Conservation (phyloP, 2,888 invertebrate genomes). For the Ectemnius lituratus region DNA sequence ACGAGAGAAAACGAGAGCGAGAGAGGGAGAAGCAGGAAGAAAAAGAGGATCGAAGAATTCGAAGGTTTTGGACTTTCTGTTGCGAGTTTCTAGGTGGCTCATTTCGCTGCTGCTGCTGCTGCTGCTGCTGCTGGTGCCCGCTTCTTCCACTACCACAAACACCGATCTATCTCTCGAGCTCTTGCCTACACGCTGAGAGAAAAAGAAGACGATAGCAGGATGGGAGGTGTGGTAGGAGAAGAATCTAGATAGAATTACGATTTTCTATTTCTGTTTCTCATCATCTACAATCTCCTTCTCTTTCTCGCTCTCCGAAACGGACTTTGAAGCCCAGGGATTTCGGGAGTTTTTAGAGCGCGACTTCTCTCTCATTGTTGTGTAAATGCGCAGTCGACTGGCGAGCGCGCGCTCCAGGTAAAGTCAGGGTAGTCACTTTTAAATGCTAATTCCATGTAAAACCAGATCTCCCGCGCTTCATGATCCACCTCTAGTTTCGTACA, state of each 20-base stretch:
- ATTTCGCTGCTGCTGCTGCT: too few species aligned
- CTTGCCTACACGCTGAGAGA: conserved; percentile 5
- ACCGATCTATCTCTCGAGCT: too few species aligned
- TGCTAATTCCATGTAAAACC: conserved; percentile 74
- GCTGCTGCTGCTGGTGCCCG: too few species aligned
- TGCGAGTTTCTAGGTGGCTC: too few species aligned
- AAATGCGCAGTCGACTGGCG: conserved; percentile 69
- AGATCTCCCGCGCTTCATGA: conserved; percentile 72
- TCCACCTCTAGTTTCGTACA: conserved; percentile 39
- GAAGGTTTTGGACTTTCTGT: too few species aligned
- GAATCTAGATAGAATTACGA: conserved; percentile 61
- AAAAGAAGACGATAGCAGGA: conserved; percentile 8
- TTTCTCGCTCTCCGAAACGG: conserved; percentile 52
- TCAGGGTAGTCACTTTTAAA: conserved; percentile 70
- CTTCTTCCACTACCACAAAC: too few species aligned
- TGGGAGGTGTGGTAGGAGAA: conserved; percentile 49
- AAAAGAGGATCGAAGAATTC: background rate
- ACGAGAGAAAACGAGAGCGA: background rate
- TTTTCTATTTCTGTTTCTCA: conserved; percentile 26
- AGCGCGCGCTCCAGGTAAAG: conserved; percentile 71
- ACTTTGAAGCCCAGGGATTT: conserved; percentile 70
- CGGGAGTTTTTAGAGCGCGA: conserved; percentile 75
- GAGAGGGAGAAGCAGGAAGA: background rate
- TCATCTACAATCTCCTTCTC: conserved; percentile 38
- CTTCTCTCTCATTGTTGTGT: conserved; percentile 76